Evolutionary conservation across 2,113 vertebrate species (phyloP), one percentile per base, ranked within the genome.

Genomic region (Takifugu flavidus): DNA sequence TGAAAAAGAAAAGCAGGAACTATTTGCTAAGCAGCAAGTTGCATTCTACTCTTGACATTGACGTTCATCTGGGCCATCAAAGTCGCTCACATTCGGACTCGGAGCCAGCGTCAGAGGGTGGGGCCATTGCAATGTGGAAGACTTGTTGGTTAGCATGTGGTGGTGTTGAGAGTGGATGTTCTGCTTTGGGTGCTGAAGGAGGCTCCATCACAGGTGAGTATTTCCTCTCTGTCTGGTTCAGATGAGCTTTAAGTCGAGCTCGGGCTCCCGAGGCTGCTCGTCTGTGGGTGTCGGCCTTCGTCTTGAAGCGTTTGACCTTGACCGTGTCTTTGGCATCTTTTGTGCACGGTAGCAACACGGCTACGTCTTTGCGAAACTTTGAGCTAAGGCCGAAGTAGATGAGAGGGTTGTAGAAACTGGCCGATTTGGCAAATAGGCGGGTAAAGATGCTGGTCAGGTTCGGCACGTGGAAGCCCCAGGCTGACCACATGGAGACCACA

Each of bases 321-420:
- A 90, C 89, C 0, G 86, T 59, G 55, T 92, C 89, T 69, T 84
- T 88, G 53, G 60, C 79, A 7, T 91, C 82, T 3, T 80, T 81
- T 14, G 79, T 54, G 73, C 90, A 92, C 5, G 90, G 90, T 63
- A 94, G 83, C 65, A 92, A 64, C 54, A 86, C 6, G 0, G 78
- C 67, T 31, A 92, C 83, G 8, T 92, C 91, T 57, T 85, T 92
- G 6, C 90, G 87, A 80, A 95, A 94, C 80, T 93, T 93, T 77
- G 91, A 92, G 82, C 91, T 91, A 84, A 94, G 92, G 47, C 93
- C 92, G 20, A 95, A 95, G 84, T 94, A 95, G 71, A 93, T 94
- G 65, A 93, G 86, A 0, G 91, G 92, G 62, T 94, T 94, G 78
- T 94, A 93, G 84, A 94, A 94, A 62, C 90, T 94, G 58, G 91